These are phyloP conservation scores for Notechis scutatus DNA, from an alignment of 2,113 vertebrate species.

Conservation along the genomic window DNA sequence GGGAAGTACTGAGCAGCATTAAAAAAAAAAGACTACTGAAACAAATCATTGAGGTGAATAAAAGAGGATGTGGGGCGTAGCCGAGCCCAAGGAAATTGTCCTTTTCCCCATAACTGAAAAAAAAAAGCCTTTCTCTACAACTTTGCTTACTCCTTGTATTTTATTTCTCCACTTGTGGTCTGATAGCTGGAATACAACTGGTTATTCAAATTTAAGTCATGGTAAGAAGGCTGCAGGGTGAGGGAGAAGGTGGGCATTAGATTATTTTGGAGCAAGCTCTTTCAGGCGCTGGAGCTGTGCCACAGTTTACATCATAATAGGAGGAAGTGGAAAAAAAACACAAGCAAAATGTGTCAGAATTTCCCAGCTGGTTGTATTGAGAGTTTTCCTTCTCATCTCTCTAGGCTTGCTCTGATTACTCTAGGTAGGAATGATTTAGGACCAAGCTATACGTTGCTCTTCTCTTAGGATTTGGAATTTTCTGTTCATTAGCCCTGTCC, in stretches of 20 bases:
- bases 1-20: background rate
- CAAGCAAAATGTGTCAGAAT: background rate
- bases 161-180: background rate
- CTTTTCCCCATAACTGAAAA: background rate
- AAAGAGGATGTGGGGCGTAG: background rate
- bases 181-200: background rate
- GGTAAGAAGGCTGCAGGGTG: no score
- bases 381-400: background rate
- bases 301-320: background rate
- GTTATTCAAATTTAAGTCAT: background rate
- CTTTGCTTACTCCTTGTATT: background rate
- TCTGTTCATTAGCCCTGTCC: background rate
- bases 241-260: background rate
- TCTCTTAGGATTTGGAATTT: background rate
- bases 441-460: background rate
- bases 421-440: background rate
- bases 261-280: background rate
- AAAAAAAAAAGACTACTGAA: slow-evolving; percentile 1
- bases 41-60: background rate
- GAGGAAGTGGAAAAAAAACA: background rate
- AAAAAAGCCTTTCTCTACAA: background rate
- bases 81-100: background rate
- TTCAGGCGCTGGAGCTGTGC: background rate
- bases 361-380: background rate
- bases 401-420: background rate